A percentile compares a stretch with the other conserved stretches of the same genome.
Evolutionary conservation across 2,888 invertebrate genomes (phyloP).

Genomic region (Tricholauxania praeusta): DNA sequence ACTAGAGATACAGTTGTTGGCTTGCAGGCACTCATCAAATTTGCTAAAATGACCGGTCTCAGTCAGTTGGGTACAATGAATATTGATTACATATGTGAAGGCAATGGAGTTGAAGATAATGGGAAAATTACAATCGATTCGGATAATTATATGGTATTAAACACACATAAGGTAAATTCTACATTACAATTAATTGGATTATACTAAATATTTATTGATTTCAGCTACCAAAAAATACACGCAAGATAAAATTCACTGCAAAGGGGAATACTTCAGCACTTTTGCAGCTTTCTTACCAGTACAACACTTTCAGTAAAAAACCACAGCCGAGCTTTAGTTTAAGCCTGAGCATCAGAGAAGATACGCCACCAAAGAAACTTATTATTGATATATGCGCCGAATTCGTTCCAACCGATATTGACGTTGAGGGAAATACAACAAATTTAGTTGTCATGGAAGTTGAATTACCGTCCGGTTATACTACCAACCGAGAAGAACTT

Average conservation of each 20-base stretch:
- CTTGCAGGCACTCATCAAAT: slow-evolving; percentile 74
- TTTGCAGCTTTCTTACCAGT: slow-evolving; percentile 80
- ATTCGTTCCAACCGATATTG: slow-evolving; percentile 62
- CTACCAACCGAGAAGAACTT: slow-evolving; percentile 79
- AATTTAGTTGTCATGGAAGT: slow-evolving; percentile 89
- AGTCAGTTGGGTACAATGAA: not conserved
- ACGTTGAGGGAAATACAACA: slow-evolving; percentile 58
- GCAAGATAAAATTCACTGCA: slow-evolving; percentile 78
- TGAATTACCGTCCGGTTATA: slow-evolving; percentile 86
- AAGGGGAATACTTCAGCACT: slow-evolving; percentile 83
- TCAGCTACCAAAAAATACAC: slow-evolving; percentile 61
- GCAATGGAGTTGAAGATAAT: not conserved
- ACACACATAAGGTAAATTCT: too few species aligned
- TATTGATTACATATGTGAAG: not conserved
- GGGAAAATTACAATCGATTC: too few species aligned
- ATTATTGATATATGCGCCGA: slow-evolving; percentile 84
- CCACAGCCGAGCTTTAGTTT: slow-evolving; percentile 86
- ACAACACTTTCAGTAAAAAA: slow-evolving; percentile 84
- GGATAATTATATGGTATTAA: too few species aligned
- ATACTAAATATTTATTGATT: not conserved
- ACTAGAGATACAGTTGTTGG: slow-evolving; percentile 82
- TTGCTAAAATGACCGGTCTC: slow-evolving; percentile 71
- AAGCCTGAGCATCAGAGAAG: slow-evolving; percentile 73
- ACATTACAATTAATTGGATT: not conserved
- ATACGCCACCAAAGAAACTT: not conserved